Percentiles rank a stretch among this genome's conserved stretches.
These are phyloP conservation scores for Pedetes capensis DNA, from an alignment of 2,113 vertebrate genomes.

Conservation along the genomic window DNA sequence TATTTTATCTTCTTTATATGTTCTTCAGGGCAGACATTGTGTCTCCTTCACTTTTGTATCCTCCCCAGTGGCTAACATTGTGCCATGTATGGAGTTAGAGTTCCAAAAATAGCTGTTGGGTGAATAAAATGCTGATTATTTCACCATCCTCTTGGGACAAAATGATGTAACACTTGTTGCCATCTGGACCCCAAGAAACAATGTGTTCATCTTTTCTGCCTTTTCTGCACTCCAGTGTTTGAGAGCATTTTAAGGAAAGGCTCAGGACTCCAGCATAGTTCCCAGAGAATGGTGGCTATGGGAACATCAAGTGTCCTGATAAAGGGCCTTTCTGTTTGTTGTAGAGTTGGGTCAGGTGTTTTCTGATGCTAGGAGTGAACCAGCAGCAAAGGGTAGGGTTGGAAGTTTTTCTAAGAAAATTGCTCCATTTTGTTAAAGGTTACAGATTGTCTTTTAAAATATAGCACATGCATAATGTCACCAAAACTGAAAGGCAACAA, in stretches of 20 bases:
- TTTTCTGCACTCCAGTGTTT: not conserved
- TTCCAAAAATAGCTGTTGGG: constrained; percentile 21
- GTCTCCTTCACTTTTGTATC: not conserved
- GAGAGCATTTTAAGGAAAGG: not conserved
- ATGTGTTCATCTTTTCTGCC: not conserved
- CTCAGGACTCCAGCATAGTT: not conserved
- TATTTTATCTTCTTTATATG: not conserved
- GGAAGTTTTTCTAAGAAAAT: constrained; percentile 23
- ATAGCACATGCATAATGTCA: not conserved
- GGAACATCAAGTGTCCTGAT: not conserved
- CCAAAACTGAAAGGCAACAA: not conserved
- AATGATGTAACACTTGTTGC: not conserved
- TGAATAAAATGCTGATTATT: not conserved
- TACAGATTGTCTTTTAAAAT: not conserved
- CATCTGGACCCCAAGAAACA: not conserved
- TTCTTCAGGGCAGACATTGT: not conserved
- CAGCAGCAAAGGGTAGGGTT: not conserved
- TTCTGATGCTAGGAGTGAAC: not conserved
- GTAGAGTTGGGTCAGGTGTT: not conserved
- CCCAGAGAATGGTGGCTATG: not conserved
- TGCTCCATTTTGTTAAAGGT: not conserved
- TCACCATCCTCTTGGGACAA: not conserved
- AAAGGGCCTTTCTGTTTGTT: not conserved
- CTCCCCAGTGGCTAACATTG: not conserved
- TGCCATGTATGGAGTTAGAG: not conserved